phyloP scores from a whole-genome alignment of 2,888 invertebrate genomes.

The Protodeltote pygarga region DNA sequence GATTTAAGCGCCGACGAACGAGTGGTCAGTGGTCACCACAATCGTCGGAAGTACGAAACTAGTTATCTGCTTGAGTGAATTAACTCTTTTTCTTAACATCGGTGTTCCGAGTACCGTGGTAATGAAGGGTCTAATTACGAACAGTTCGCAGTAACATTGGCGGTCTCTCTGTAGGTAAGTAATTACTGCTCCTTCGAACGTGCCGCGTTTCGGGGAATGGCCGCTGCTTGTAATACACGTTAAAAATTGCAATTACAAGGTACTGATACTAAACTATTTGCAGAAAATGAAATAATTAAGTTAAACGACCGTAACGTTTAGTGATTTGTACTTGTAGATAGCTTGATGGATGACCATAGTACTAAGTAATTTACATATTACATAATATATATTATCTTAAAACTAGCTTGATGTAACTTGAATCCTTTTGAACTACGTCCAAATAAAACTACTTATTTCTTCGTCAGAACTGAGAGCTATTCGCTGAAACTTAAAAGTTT shows the following conservation, averaged over 20 bases:
- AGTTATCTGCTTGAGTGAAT: slow-evolving; percentile 39
- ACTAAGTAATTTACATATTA: no score
- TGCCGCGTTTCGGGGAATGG: slow-evolving; percentile 61
- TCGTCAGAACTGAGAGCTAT: no score
- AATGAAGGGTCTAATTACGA: slow-evolving; percentile 71
- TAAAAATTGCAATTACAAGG: slow-evolving; percentile 58
- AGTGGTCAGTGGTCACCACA: no score
- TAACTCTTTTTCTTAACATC: slow-evolving; percentile 48
- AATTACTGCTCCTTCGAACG: slow-evolving; percentile 66
- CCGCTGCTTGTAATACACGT: slow-evolving; percentile 50
- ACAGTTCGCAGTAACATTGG: slow-evolving; percentile 66
- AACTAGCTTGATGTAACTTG: no score
- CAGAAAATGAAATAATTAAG: slow-evolving; percentile 43
- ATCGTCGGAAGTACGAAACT: slow-evolving; percentile 32
- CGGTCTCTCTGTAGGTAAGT: slow-evolving; percentile 62
- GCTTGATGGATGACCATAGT: no score
- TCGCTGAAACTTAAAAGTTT: no score
- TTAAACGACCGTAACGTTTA: slow-evolving; percentile 3
- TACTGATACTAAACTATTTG: slow-evolving; percentile 47
- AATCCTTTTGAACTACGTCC: no score
- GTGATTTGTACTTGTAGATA: neutral
- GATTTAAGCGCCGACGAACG: slow-evolving; percentile 35
- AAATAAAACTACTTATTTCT: no score
- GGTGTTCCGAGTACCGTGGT: slow-evolving; percentile 66
- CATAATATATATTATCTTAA: no score